These are phyloP conservation scores for Pseudoatta argentina DNA, from an alignment of 1,140 invertebrate genomes.

Conservation along the genomic window DNA sequence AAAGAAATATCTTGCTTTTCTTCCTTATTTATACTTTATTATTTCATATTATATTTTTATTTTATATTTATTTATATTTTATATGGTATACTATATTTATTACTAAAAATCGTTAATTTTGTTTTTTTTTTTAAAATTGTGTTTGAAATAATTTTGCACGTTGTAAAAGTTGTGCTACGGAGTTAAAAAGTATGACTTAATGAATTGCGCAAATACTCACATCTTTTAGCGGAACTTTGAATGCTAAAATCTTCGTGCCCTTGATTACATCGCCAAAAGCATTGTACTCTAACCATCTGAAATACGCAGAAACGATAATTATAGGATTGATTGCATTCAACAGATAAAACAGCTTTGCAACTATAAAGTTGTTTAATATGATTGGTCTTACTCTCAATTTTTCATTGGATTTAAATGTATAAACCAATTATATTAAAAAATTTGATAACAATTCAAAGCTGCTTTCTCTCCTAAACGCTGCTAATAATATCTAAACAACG, in stretches of 20 bases:
- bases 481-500: background rate
- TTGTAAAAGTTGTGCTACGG: background rate
- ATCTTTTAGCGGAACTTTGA: conserved; percentile 92
- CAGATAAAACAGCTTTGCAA: too few species aligned
- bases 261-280: conserved; percentile 89
- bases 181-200: background rate
- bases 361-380: too few species aligned
- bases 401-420: too few species aligned
- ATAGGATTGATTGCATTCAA: background rate
- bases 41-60: background rate
- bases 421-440: too few species aligned
- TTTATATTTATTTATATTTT: background rate
- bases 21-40: background rate
- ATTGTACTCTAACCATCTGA: conserved; percentile 91
- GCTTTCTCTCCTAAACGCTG: too few species aligned
- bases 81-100: background rate
- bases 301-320: conserved; percentile 61
- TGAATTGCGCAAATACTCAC: conserved; percentile 85
- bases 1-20: background rate
- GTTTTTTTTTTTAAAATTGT: too few species aligned
- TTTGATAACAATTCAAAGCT: too few species aligned
- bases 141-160: background rate
- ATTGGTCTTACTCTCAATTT: too few species aligned
- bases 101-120: background rate
- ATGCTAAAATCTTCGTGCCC: conserved; percentile 91